Evolutionary conservation across 2,113 vertebrate species (phyloP), one percentile per base, ranked within the genome.

Genomic region (Callocephalon fimbriatum): DNA sequence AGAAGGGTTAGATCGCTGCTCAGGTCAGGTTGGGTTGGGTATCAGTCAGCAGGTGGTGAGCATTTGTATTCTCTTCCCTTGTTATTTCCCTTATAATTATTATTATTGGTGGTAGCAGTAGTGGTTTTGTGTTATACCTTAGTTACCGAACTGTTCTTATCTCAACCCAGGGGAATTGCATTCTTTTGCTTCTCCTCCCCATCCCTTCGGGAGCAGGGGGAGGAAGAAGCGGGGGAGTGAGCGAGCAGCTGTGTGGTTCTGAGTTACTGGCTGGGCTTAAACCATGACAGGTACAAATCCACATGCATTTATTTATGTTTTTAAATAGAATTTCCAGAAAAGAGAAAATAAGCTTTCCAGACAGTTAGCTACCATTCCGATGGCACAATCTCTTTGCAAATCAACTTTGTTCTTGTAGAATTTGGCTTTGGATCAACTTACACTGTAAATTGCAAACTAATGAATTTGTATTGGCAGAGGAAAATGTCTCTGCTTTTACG

Each of bases 381-480:
- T 78, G 70, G 79, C 88, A 85, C 75, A 71, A 68, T 61, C 48
- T 91, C 94, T 92, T 90, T 89, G 80, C 95, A 96, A 90, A 97
- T 73, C 91, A 97, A 96, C 75, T 92, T 93, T 68, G 17, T 27
- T 95, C 68, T 71, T 86, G 61, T 27, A 90, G 54, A 92, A 83
- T 75, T 88, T 96, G 90, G 94, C 90, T 95, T 85, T 84, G 37
- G 67, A 86, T 95, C 90, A 96, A 68, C 70, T 85, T 85, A 72
- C 81, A 87, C 93, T 96, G 94, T 94, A 96, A 96, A 97, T 42
- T 85, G 94, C 82, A 96, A 97, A 94, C 61, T 97, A 97, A 92
- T 97, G 87, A 95, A 98, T 97, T 96, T 97, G 67, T 65, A 95
- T 65, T 95, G 82, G 97, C 94, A 94, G 71, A 95, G 79, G 70